Percentiles rank a stretch among this genome's conserved stretches.
Evolutionary conservation across 2,888 invertebrate genomes (phyloP).

Genomic region (Sinotaia quadrata): DNA sequence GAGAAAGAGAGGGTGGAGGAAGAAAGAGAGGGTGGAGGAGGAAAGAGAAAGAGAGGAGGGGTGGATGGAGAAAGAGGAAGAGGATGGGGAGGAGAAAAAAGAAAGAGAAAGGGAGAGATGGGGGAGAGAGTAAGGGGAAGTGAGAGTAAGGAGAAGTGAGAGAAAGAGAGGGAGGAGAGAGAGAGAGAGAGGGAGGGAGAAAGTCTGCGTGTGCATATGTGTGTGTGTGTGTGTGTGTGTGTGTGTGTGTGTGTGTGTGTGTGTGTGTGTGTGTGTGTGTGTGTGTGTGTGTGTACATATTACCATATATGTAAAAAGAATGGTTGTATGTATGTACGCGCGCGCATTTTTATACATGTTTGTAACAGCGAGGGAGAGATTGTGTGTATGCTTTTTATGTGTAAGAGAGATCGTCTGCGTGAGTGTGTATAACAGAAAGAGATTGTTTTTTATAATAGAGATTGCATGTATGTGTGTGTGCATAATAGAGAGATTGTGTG

Average conservation of each 20-base stretch:
- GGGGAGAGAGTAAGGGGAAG: slow-evolving; percentile 1
- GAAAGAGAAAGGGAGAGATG: neutral
- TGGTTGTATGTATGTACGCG: too few relatives aligned
- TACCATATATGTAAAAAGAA: too few relatives aligned
- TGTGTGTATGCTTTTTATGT: too few relatives aligned
- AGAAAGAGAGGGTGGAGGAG: neutral
- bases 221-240: slow-evolving; percentile 4
- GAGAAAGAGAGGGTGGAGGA: neutral
- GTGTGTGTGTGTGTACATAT: neutral
- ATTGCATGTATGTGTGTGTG: too few relatives aligned
- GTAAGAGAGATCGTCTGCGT: too few relatives aligned
- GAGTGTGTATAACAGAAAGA: too few relatives aligned
- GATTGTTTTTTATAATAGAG: too few relatives aligned
- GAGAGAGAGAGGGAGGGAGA: neutral
- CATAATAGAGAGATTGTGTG: too few relatives aligned
- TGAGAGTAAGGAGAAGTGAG: neutral
- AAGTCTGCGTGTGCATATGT: neutral
- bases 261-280: slow-evolving; percentile 2
- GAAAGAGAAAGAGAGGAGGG: neutral
- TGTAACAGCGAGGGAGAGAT: too few relatives aligned
- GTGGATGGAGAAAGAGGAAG: neutral
- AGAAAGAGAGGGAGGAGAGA: neutral
- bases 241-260: slow-evolving; percentile 6
- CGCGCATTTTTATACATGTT: too few relatives aligned
- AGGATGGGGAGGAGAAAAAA: neutral